Percentiles rank a stretch among this genome's conserved stretches.
These are phyloP conservation scores for Zaprionus lineosus DNA, from an alignment of 2,888 invertebrate species.

Conservation along the genomic window DNA sequence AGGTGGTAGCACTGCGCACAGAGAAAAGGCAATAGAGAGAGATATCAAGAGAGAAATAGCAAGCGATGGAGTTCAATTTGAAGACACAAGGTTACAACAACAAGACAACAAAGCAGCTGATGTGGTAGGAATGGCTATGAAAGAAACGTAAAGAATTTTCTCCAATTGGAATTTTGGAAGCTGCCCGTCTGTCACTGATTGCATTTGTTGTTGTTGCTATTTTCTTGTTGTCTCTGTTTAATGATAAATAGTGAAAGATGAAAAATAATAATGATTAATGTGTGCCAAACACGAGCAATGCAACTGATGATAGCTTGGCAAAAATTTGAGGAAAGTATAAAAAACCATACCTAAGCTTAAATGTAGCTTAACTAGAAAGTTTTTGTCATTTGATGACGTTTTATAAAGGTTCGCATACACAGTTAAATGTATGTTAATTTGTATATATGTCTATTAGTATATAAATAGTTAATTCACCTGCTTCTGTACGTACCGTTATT, in stretches of 20 bases:
- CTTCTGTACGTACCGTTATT: constrained; percentile 47
- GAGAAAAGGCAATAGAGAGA: constrained; percentile 10
- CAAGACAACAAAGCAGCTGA: constrained; percentile 64
- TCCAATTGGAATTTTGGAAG: constrained; percentile 40
- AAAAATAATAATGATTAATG: background rate
- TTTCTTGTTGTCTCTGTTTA: background rate
- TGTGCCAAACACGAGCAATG: constrained; percentile 14
- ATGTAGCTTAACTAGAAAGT: constrained; percentile 37
- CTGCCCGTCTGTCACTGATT: constrained; percentile 20
- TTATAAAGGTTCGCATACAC: constrained; percentile 2
- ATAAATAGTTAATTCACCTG: constrained; percentile 48
- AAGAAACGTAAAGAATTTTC: constrained; percentile 37
- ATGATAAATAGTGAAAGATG: background rate
- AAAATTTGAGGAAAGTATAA: constrained; percentile 7
- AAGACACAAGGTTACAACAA: constrained; percentile 71
- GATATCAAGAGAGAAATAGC: constrained; percentile 2
- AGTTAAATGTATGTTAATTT: background rate
- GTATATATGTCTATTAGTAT: background rate
- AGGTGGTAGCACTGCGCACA: constrained; percentile 56
- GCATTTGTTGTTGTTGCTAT: constrained; percentile 23
- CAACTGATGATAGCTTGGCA: constrained; percentile 1
- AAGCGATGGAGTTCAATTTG: constrained; percentile 44
- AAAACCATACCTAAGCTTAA: constrained; percentile 1
- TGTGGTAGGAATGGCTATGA: constrained; percentile 45
- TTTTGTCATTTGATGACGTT: constrained; percentile 44